These are phyloP conservation scores for Pristionchus fissidentatus DNA, from an alignment of 2,888 invertebrate species.

Conservation along the genomic window DNA sequence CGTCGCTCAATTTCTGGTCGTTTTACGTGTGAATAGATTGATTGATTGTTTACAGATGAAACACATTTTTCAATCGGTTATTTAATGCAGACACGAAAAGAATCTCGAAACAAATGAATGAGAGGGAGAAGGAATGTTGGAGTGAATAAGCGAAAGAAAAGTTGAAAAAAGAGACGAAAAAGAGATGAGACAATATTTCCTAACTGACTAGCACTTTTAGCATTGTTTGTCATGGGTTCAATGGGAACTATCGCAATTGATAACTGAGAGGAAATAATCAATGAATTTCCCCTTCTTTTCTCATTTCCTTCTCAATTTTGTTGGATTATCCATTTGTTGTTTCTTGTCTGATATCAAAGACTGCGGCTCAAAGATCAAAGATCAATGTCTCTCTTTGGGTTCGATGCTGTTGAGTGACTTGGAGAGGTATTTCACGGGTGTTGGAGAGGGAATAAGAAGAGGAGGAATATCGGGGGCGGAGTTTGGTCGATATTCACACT, in stretches of 20 bases:
- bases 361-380: too few relatives aligned
- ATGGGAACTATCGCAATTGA: too few relatives aligned
- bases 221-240: not conserved
- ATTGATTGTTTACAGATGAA: constrained; percentile 13
- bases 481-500: not conserved
- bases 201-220: not conserved
- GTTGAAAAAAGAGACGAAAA: not conserved
- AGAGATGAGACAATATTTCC: constrained; percentile 15
- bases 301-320: too few relatives aligned
- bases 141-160: constrained; percentile 31
- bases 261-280: too few relatives aligned
- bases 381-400: constrained; percentile 30
- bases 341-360: too few relatives aligned
- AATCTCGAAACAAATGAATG: constrained; percentile 21
- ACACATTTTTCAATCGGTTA: constrained; percentile 9
- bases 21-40: not conserved
- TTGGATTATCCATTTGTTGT: too few relatives aligned
- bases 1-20: constrained; percentile 12
- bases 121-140: constrained; percentile 10
- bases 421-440: not conserved
- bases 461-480: not conserved
- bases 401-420: constrained; percentile 4
- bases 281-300: too few relatives aligned
- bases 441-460: not conserved
- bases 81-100: too few relatives aligned